Evolutionary conservation across 2,113 vertebrate genomes (phyloP).

Genomic region (human): GRCh38 chr1:72967001-72967500

Average conservation of each 20-base stretch:
- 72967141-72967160: neutral
- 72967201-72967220: neutral
- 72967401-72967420: neutral
- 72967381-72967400: neutral
- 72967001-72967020: neutral
- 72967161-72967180: neutral
- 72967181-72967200: neutral
- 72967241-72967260: neutral
- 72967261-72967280: neutral
- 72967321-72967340: neutral
- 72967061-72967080: neutral
- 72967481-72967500: neutral
- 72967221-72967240: neutral
- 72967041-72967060: neutral
- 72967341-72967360: neutral
- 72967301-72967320: neutral
- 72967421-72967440: neutral
- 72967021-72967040: neutral
- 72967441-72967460: neutral
- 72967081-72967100: neutral
- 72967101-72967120: neutral
- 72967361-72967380: neutral
- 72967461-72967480: neutral
- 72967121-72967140: neutral
- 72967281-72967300: neutral